Conservation (phyloP, 2,888 invertebrate genomes). For the Syrista parreyssii region DNA sequence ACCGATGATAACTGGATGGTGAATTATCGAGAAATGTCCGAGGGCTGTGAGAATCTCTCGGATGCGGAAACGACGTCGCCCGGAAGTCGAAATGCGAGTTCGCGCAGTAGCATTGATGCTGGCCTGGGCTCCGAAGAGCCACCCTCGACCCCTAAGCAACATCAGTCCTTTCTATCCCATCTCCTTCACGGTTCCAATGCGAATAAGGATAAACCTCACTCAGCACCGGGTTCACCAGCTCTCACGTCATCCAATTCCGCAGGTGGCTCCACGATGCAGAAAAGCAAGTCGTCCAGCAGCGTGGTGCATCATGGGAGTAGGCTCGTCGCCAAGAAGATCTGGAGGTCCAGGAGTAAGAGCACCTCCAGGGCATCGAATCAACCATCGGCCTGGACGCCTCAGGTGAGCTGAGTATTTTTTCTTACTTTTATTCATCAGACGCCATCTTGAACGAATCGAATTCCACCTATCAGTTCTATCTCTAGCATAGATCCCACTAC, state of each 20-base stretch:
- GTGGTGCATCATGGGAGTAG: slow-evolving; percentile 79
- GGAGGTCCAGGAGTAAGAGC: slow-evolving; percentile 86
- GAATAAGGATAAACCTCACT: slow-evolving; percentile 66
- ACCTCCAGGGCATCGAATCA: slow-evolving; percentile 75
- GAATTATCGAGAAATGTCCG: slow-evolving; percentile 68
- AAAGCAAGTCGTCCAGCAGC: slow-evolving; percentile 89
- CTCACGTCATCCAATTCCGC: slow-evolving; percentile 68
- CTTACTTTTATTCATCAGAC: neutral
- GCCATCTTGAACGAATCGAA: neutral
- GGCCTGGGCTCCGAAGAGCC: slow-evolving; percentile 63
- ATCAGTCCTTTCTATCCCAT: slow-evolving; percentile 75
- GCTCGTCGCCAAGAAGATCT: slow-evolving; percentile 86
- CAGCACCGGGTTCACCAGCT: slow-evolving; percentile 69
- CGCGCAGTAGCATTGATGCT: slow-evolving; percentile 69
- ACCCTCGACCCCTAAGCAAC: slow-evolving; percentile 67
- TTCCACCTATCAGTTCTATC: too few relatives aligned
- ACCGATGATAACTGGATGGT: slow-evolving; percentile 83
- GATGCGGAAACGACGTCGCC: slow-evolving; percentile 62
- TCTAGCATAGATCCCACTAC: too few relatives aligned
- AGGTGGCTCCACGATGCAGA: slow-evolving; percentile 83
- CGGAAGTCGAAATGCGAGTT: slow-evolving; percentile 68
- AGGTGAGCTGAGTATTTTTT: slow-evolving; percentile 73
- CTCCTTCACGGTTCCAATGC: slow-evolving; percentile 69
- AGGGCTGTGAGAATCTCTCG: slow-evolving; percentile 49
- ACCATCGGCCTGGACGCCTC: slow-evolving; percentile 82